Conservation (phyloP, 1,140 invertebrate genomes). For the Tetramorium simillimum region DNA sequence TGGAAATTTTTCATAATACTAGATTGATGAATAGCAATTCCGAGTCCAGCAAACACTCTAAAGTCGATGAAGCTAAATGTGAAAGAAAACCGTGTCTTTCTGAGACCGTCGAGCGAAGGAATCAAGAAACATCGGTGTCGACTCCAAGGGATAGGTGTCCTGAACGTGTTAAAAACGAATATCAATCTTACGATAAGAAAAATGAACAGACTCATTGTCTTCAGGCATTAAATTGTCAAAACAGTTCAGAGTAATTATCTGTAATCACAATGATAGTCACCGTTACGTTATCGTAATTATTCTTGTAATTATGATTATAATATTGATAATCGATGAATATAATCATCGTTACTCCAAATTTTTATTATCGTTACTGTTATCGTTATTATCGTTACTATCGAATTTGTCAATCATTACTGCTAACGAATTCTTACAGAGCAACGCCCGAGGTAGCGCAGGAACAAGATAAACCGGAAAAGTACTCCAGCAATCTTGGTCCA, state of each 20-base stretch:
- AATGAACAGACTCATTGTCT: not conserved
- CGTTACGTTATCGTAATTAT: not conserved
- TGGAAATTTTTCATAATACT: slow-evolving; percentile 85
- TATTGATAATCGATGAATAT: not conserved
- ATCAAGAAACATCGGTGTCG: not conserved
- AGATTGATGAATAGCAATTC: slow-evolving; percentile 78
- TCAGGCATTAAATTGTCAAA: slow-evolving; percentile 6
- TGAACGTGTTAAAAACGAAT: not conserved
- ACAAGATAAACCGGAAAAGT: slow-evolving; percentile 9
- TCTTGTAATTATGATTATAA: not conserved
- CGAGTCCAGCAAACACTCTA: slow-evolving; percentile 72
- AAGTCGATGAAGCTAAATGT: slow-evolving; percentile 41
- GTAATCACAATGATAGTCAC: not conserved
- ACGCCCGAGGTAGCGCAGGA: not conserved
- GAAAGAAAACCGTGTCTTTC: not conserved
- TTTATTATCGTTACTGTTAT: not conserved
- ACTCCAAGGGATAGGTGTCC: not conserved
- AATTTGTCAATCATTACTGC: not conserved
- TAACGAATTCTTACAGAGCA: not conserved
- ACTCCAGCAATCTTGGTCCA: not conserved
- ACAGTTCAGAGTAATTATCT: not conserved
- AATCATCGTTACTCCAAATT: not conserved
- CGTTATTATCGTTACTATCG: not conserved
- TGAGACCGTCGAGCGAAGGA: slow-evolving; percentile 29
- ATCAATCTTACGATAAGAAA: not conserved